phyloP scores from a whole-genome alignment of 2,797 vertebrate species.

The Ibycter americanus region DNA sequence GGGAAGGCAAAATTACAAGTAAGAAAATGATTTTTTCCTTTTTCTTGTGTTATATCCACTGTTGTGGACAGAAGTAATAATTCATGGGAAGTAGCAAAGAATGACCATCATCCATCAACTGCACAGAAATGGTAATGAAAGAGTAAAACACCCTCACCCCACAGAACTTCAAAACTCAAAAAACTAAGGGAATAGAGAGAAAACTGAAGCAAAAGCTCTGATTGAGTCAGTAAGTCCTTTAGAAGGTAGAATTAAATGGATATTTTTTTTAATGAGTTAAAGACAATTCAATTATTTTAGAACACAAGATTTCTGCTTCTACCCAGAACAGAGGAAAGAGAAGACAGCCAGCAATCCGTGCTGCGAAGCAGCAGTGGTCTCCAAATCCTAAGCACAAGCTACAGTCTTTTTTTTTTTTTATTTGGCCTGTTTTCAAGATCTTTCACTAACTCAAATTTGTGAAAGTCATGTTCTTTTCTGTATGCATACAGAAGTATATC shows the following conservation, averaged over 20 bases:
- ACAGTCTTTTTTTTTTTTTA: not conserved
- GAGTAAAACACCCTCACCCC: not conserved
- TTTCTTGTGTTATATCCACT: not conserved
- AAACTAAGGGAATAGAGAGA: not conserved
- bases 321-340: not conserved
- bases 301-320: not conserved
- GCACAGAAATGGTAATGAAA: not conserved
- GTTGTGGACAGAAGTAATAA: not conserved
- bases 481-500: not conserved
- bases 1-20: not conserved
- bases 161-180: not conserved
- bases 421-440: not conserved
- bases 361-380: not conserved
- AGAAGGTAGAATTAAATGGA: not conserved
- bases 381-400: not conserved
- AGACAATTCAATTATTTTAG: not conserved
- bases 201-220: not conserved
- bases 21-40: not conserved
- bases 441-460: not conserved
- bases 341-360: not conserved
- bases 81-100: not conserved
- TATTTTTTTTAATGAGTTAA: not conserved
- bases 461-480: not conserved
- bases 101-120: constrained; percentile 16
- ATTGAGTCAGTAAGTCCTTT: not conserved